Conservation (phyloP, 1,140 invertebrate species). For the Euwallacea similis region DNA sequence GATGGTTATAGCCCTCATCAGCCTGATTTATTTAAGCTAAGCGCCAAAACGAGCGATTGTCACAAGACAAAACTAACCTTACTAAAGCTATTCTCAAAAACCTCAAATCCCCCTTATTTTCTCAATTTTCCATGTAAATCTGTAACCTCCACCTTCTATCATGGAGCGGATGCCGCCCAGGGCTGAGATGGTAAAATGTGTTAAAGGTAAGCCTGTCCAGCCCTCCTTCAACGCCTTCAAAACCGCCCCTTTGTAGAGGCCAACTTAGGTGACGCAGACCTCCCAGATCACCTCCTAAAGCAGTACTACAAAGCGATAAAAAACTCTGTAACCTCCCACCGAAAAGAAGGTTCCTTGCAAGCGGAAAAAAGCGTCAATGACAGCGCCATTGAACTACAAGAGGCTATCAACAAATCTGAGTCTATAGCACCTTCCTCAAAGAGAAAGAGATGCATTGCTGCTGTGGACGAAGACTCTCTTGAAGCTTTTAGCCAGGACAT, state of each 20-base stretch:
- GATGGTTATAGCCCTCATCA: too few species aligned
- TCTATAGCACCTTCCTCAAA: slow-evolving; percentile 17
- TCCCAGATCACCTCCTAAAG: slow-evolving; percentile 16
- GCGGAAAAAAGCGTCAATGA: slow-evolving; percentile 28
- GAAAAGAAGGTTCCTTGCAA: neutral
- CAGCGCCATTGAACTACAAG: slow-evolving; percentile 31
- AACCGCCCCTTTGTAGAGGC: slow-evolving; percentile 13
- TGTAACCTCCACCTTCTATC: too few species aligned
- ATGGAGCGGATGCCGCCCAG: too few species aligned
- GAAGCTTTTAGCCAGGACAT: slow-evolving; percentile 1
- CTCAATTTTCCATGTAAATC: too few species aligned
- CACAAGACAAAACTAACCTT: too few species aligned
- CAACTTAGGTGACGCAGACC: slow-evolving; percentile 24
- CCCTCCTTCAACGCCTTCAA: neutral
- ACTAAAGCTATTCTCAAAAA: too few species aligned
- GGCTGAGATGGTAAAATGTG: neutral
- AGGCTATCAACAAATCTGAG: slow-evolving; percentile 34
- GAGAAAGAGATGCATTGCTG: neutral
- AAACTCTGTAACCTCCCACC: slow-evolving; percentile 11
- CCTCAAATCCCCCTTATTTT: too few species aligned
- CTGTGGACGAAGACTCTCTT: neutral
- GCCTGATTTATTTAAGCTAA: too few species aligned
- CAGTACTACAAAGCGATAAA: slow-evolving; percentile 27
- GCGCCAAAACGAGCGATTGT: too few species aligned
- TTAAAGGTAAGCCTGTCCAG: neutral